These are phyloP conservation scores for Lapara coniferarum DNA, from an alignment of 2,888 invertebrate genomes.

Conservation along the genomic window DNA sequence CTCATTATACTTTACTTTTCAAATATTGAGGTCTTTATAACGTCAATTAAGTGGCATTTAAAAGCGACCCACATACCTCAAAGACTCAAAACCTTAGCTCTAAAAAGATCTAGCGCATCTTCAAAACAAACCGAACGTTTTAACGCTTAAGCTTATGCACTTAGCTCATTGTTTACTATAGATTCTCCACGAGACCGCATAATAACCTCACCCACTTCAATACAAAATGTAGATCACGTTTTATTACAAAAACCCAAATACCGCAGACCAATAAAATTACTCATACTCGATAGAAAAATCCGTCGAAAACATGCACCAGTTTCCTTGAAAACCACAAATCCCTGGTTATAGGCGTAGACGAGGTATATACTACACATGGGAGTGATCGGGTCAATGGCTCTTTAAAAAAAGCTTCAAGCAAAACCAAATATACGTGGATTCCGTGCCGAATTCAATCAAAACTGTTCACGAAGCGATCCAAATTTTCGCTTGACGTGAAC, in stretches of 20 bases:
- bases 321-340: conserved; percentile 4
- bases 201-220: not conserved
- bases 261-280: conserved; percentile 14
- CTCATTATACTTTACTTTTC: too few species aligned
- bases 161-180: conserved; percentile 14
- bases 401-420: conserved; percentile 13
- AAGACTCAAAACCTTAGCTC: too few species aligned
- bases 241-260: conserved; percentile 18
- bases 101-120: not conserved
- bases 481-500: not conserved
- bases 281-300: not conserved
- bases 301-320: conserved; percentile 4
- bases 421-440: conserved; percentile 14
- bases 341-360: not conserved
- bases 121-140: not conserved
- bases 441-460: conserved; percentile 10
- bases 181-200: not conserved
- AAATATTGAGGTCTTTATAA: too few species aligned
- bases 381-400: not conserved
- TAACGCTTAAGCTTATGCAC: not conserved
- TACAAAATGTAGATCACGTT: conserved; percentile 7
- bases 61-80: not conserved
- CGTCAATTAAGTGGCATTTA: not conserved
- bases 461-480: not conserved
- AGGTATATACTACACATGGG: not conserved